A percentile compares a stretch with the other conserved stretches of the same genome.
Evolutionary conservation across 2,113 vertebrate genomes (phyloP).

Genomic region (Caracal caracal): DNA sequence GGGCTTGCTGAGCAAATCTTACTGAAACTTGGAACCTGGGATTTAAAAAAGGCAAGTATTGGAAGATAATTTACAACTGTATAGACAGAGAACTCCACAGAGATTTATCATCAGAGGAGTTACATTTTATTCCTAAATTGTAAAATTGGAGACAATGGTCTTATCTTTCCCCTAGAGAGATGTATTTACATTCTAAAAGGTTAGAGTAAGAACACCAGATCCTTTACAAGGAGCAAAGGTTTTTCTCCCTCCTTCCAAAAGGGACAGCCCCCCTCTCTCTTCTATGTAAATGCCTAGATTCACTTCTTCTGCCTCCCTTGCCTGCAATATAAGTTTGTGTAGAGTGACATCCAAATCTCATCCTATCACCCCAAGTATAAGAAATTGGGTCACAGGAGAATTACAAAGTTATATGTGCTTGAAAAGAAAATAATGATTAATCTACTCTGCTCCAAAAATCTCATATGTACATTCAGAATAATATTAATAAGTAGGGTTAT

Average conservation of each 20-base stretch:
- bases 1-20: background rate
- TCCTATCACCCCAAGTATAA: background rate
- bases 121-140: slow-evolving; percentile 13
- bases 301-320: background rate
- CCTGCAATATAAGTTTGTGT: background rate
- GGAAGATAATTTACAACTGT: slow-evolving; percentile 13
- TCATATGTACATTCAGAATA: background rate
- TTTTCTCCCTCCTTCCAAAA: slow-evolving; percentile 1
- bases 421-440: slow-evolving; percentile 27
- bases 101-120: background rate
- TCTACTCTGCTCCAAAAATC: background rate
- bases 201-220: background rate
- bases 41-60: background rate
- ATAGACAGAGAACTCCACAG: slow-evolving; percentile 2
- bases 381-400: background rate
- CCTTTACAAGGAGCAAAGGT: background rate
- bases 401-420: slow-evolving; percentile 19
- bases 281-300: background rate
- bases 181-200: background rate
- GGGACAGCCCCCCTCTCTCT: background rate
- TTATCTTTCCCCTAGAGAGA: background rate
- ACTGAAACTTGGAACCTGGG: background rate
- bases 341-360: background rate
- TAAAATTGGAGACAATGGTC: slow-evolving; percentile 22
- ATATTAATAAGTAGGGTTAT: background rate